Evolutionary conservation across 2,888 invertebrate species (phyloP), one percentile per base, ranked within the genome.

Genomic region (Cantharis flavilabris): DNA sequence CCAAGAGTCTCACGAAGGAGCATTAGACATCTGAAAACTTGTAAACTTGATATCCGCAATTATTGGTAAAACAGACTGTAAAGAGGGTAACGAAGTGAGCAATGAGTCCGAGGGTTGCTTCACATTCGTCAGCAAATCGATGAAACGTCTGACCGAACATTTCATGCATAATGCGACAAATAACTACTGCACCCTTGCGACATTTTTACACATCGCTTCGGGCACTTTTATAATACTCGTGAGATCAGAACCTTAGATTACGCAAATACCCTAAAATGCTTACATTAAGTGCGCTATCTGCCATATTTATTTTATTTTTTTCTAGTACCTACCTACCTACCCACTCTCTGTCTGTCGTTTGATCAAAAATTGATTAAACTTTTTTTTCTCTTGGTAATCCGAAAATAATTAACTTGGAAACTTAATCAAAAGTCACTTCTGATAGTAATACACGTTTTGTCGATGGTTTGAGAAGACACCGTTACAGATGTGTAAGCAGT

Each of bases 1-100:
- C 71, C 69, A 70, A 76, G 67, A 71, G 78, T 69, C 73, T 78
- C 71, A 33, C 26, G 63, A 76, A 73, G 49, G 28, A 62, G 74
- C 71, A 78, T 79, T 79, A 79, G 73, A 71, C 30, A 71, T 49
- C 73, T 71, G 73, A 76, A 76, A 71, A 76, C 69, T 76, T 74
- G 70, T 69, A 79, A 78, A 76, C 71, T 70, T 76, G 74, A 76
- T 76, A 79, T 79, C 76, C 69, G 23, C 78, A 76, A 76, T 76
- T 76, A 86, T 85, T 82, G 85, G 83, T 84, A 85, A 84, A 84
- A 82, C 82, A 85, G 86, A 85, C 85, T 84, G 85, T 83, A 82
- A 83, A 82, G 84, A 81, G 83, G 82, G 84, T 85, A 86, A 86
- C 85, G 85, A 85, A 85, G 85, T 86, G 85, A 84, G 84, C 84